A percentile compares a stretch with the other conserved stretches of the same genome.
phyloP scores from a whole-genome alignment of 2,797 vertebrate genomes.

The Odontamblyopus lacepedii region DNA sequence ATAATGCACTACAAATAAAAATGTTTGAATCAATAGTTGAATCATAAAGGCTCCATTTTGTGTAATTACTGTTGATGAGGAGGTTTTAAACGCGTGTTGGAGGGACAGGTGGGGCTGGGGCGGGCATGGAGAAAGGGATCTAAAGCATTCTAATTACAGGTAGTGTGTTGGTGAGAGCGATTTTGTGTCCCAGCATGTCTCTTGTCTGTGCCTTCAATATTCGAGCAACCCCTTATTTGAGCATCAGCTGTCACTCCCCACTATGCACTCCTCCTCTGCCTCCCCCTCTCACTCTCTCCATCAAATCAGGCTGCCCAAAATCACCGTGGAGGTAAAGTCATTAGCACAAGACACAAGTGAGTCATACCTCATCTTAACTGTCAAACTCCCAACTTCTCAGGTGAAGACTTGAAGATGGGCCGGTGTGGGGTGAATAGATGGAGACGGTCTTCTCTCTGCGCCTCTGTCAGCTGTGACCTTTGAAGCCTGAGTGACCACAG shows the following conservation, averaged over 20 bases:
- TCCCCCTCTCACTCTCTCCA: constrained; percentile 11
- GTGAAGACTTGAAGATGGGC: constrained; percentile 12
- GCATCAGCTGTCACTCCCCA: constrained; percentile 64
- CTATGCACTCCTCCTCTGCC: constrained; percentile 3
- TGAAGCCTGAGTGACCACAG: constrained; percentile 68
- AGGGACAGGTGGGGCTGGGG: constrained; percentile 12
- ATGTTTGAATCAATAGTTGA: constrained; percentile 13
- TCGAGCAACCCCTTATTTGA: constrained; percentile 66
- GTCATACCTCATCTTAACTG: constrained; percentile 12
- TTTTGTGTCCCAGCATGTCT: constrained; percentile 57
- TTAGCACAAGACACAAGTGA: constrained; percentile 32
- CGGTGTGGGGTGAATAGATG: constrained; percentile 41
- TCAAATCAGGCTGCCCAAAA: constrained; percentile 17
- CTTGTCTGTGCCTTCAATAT: constrained; percentile 64
- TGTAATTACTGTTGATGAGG: constrained; percentile 10
- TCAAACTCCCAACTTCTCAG: constrained; percentile 27
- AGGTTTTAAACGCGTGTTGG: constrained; percentile 28
- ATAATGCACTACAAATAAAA: constrained; percentile 7
- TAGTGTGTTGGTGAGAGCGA: constrained; percentile 60
- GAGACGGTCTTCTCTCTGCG: constrained; percentile 39
- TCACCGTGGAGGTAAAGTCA: constrained; percentile 26
- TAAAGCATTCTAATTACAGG: constrained; percentile 63
- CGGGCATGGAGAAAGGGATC: constrained; percentile 54
- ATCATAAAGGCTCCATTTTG: constrained; percentile 7
- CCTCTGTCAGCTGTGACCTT: constrained; percentile 70